Evolutionary conservation across 2,888 invertebrate genomes (phyloP), one percentile per base, ranked within the genome.

Genomic region (Dolomedes plantarius): DNA sequence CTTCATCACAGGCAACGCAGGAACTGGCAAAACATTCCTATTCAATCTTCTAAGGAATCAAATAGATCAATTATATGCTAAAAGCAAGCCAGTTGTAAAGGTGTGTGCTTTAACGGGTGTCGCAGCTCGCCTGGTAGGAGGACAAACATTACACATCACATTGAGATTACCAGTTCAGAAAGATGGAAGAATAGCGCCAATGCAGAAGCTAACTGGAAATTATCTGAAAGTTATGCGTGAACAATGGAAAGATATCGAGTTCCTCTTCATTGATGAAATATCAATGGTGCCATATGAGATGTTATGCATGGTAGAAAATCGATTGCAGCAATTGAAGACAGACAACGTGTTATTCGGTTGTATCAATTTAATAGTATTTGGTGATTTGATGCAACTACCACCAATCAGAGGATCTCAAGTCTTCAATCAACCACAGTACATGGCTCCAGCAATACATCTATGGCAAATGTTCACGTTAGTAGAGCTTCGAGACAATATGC

Each of bases 401-500:
- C 2, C 6, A 23, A 19, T 27, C 5, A 5, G 27, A 9, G n/a
- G 46, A 16, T 16, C 7, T 46, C 16, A 9, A 9, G 71, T 79
- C 29, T 79, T 79, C 71, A 41, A 79, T 64, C 71, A 79, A 71
- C 71, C 78, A 23, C 29, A 36, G 6, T 9, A 36, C 5, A 2
- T 16, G 9, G 9, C n/a, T 2, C 16, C 46, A 46, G 46, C 6
- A 11, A 46, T 16, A 2, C 16, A 46, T n/a, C n/a, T 9, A 2
- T 46, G 16, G 16, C 46, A 16, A 46, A 46, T 46, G 2, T 46
- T 46, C 46, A 46, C 13, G 2, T n/a, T 46, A 9, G 68, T 76
- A 50, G 67, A 76, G 64, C 56, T 68, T n/a, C 29, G 31, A 32
- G 50, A 68, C 31, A 76, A 76, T 50, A 76, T 67, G 46, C 16